Evolutionary conservation across 2,888 invertebrate genomes (phyloP), one percentile per base, ranked within the genome.

Genomic region (Caenorhabditis sp.): DNA sequence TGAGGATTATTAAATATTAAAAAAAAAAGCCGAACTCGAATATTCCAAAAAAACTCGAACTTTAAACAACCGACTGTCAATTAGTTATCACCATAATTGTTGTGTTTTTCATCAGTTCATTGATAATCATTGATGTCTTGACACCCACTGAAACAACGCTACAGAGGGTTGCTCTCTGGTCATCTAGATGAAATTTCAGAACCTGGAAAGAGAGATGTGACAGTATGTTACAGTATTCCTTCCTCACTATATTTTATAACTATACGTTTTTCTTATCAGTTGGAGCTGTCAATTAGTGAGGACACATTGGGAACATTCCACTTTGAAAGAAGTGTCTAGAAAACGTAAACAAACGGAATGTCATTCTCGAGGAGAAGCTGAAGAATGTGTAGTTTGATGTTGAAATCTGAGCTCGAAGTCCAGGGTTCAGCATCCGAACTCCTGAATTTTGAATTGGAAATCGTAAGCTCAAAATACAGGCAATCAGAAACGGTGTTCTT

Each of bases 101-200:
- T 5, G 2, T 58, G n/a, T 28, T 51, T 16, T 54, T 7, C n/a
- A 10, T 54, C 51, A 22, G 22, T 51, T 24, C 31, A 6, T 31
- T 47, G 58, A 59, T 59, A 59, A 72, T 59, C 58, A 47, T 72
- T 72, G 58, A 59, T 73, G 47, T 51, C 19, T 73, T 61, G 49
- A 49, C 31, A 44, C 31, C n/a, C n/a, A 24, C 49, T 26, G 19
- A 24, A 26, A 35, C 8, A 38, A 49, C n/a, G n/a, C n/a, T n/a
- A n/a, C n/a, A 49, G 28, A 70, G 35, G 19, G 26, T 2, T 58
- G 59, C 47, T 44, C 49, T 22, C 28, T 72, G 72, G 24, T 72
- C 44, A 51, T 10, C 22, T 26, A 19, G 26, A 70, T 54, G 24
- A 24, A 5, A 12, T 24, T 54, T 6, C 26, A 51, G 22, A 8